Percentiles rank a stretch among this genome's conserved stretches.
Evolutionary conservation across 2,113 vertebrate species (phyloP).

Genomic region (Rhabdornis inornatus): DNA sequence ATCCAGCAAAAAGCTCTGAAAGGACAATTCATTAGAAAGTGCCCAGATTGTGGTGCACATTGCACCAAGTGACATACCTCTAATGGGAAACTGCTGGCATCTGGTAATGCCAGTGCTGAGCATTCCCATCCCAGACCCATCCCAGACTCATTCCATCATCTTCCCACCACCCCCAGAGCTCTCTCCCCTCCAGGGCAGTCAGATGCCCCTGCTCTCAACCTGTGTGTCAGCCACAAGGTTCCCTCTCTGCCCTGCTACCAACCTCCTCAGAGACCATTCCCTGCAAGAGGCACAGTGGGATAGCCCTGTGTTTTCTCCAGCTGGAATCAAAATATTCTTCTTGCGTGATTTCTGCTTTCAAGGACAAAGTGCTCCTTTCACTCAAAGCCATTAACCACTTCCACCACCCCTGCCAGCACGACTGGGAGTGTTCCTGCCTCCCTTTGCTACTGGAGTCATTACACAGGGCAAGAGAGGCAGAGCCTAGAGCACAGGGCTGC

Average conservation of each 20-base stretch:
- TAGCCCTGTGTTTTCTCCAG: background rate
- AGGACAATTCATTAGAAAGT: background rate
- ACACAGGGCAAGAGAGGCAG: background rate
- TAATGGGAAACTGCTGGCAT: background rate
- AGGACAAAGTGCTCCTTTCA: background rate
- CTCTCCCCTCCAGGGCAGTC: background rate
- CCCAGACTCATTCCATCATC: background rate
- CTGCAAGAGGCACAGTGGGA: background rate
- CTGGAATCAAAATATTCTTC: background rate
- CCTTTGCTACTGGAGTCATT: background rate
- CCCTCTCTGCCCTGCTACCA: background rate
- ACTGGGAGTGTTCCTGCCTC: background rate
- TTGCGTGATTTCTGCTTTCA: background rate
- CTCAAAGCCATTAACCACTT: background rate
- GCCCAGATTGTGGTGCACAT: background rate
- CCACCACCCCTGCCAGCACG: rapidly evolving
- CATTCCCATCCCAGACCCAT: background rate
- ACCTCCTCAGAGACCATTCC: background rate
- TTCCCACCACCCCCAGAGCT: background rate
- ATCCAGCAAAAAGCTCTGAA: background rate
- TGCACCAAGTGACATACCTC: background rate
- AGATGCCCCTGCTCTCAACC: background rate
- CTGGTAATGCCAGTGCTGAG: background rate
- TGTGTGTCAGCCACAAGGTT: background rate
- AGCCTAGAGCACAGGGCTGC: background rate